Evolutionary conservation across 2,113 vertebrate species (phyloP).

Genomic region (Cricetomys ansorgei): DNA sequence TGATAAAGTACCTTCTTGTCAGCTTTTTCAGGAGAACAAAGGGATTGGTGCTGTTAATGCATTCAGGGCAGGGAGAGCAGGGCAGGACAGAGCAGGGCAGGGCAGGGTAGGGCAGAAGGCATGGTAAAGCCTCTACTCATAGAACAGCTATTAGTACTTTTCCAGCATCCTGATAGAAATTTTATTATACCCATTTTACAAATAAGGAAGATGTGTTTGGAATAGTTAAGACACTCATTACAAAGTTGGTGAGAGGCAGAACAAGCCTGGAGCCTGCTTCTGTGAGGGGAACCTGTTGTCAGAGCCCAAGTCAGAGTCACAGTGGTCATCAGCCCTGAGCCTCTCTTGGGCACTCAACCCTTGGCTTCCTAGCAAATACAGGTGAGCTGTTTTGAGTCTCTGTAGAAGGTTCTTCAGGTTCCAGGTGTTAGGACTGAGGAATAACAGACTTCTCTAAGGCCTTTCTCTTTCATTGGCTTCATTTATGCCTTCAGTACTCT

Average conservation of each 20-base stretch:
- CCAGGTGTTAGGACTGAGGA: not conserved
- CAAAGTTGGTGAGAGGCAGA: not conserved
- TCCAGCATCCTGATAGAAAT: not conserved
- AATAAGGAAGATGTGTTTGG: not conserved
- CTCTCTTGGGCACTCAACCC: fast-evolving
- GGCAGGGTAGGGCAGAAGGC: too few species aligned
- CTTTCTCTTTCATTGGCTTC: not conserved
- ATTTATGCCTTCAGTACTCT: not conserved
- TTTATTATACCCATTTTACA: not conserved
- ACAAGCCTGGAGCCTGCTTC: not conserved
- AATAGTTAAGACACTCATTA: not conserved
- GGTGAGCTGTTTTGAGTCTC: not conserved
- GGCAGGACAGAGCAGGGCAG: too few species aligned
- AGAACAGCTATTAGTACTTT: not conserved
- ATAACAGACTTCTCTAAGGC: not conserved
- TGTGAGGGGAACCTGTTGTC: not conserved
- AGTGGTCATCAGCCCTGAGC: not conserved
- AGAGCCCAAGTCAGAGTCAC: not conserved
- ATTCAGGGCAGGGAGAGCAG: not conserved
- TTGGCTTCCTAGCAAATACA: not conserved
- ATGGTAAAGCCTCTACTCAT: not conserved
- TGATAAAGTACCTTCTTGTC: not conserved
- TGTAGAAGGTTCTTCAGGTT: not conserved
- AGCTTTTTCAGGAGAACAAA: not conserved
- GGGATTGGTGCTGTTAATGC: not conserved